Percentiles rank a stretch among this genome's conserved stretches.
Conservation (phyloP, 1,140 invertebrate genomes). For the Ceratosolen solmsi region DNA sequence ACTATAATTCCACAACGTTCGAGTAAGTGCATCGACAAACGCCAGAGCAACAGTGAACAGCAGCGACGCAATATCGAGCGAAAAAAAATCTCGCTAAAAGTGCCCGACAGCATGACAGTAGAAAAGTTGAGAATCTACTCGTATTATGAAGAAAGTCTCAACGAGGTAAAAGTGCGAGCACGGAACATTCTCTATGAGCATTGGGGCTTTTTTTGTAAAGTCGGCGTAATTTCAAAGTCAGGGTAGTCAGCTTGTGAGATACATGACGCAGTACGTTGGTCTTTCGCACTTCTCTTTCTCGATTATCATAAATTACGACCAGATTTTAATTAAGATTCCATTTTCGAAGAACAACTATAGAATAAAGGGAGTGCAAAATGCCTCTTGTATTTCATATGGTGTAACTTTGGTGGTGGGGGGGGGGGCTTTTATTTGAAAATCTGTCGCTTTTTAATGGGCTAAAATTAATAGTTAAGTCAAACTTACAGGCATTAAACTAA, state of each 20-base stretch:
- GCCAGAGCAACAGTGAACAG: neutral
- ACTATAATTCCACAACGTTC: slow-evolving; percentile 24
- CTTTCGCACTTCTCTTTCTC: slow-evolving; percentile 18
- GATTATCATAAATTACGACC: slow-evolving; percentile 47
- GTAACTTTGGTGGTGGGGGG: no score
- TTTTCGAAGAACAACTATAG: slow-evolving; percentile 31
- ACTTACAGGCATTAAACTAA: no score
- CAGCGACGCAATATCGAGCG: slow-evolving; percentile 9
- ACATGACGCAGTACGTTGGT: neutral
- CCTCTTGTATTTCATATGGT: slow-evolving; percentile 9
- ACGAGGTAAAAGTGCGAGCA: slow-evolving; percentile 15
- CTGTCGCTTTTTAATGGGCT: no score
- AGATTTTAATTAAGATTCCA: slow-evolving; percentile 51
- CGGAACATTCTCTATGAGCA: neutral
- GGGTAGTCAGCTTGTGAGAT: neutral
- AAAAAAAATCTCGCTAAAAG: slow-evolving; percentile 21
- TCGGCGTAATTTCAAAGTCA: slow-evolving; percentile 18
- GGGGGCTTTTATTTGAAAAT: no score
- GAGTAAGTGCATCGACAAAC: slow-evolving; percentile 3
- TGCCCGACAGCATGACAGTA: neutral
- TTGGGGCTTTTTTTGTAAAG: slow-evolving; percentile 16
- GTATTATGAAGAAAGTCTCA: neutral
- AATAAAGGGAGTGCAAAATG: neutral
- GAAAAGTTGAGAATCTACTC: neutral
- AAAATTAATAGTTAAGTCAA: no score